phyloP scores from a whole-genome alignment of 1,140 invertebrate genomes.

The Ericerus pela region DNA sequence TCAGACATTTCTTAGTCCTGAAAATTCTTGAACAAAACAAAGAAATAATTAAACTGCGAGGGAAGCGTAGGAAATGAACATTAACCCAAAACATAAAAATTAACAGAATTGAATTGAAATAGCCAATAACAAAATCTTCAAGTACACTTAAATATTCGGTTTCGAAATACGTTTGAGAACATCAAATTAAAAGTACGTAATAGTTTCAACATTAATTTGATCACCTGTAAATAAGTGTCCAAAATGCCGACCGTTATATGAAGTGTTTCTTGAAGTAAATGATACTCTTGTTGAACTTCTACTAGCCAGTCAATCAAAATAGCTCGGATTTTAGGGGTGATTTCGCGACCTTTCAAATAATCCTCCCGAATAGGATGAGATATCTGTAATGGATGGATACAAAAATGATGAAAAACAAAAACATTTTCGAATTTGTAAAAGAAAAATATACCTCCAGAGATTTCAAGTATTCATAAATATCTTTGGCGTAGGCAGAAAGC shows the following conservation, averaged over 20 bases:
- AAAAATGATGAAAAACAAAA: background rate
- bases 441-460: slow-evolving; percentile 42
- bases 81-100: background rate
- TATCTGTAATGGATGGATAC: slow-evolving; percentile 24
- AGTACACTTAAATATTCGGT: background rate
- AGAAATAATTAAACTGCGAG: background rate
- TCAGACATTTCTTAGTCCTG: too few relatives aligned
- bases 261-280: slow-evolving; percentile 76
- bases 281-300: slow-evolving; percentile 80
- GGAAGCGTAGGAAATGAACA: background rate
- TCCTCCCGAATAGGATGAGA: slow-evolving; percentile 43
- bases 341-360: slow-evolving; percentile 41
- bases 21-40: too few relatives aligned
- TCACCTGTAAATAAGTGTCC: slow-evolving; percentile 80
- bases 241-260: slow-evolving; percentile 76
- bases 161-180: background rate
- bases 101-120: background rate
- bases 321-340: slow-evolving; percentile 70
- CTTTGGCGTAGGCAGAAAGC: slow-evolving; percentile 64
- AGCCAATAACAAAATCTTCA: background rate
- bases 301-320: slow-evolving; percentile 88
- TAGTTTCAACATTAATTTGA: background rate
- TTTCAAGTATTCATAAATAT: slow-evolving; percentile 68
- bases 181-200: background rate
- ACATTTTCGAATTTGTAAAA: background rate